A percentile compares a stretch with the other conserved stretches of the same genome.
phyloP scores from a whole-genome alignment of 2,113 vertebrate species.

The Eptesicus fuscus region DNA sequence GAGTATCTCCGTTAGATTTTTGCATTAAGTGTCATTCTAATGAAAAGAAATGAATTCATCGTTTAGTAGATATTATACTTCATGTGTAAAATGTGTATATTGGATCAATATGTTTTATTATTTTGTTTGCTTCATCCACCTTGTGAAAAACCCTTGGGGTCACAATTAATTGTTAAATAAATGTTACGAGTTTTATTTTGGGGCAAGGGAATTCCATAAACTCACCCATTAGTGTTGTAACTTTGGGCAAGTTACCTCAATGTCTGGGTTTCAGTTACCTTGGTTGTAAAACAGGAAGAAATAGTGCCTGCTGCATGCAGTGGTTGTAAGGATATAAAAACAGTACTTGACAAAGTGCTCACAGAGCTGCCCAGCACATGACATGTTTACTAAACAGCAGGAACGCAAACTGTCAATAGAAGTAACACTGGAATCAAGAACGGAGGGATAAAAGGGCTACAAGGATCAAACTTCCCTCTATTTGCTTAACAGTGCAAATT shows the following conservation, averaged over 20 bases:
- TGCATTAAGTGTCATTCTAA: not conserved
- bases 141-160: not conserved
- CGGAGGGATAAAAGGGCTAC: not conserved
- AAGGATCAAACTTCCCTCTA: not conserved
- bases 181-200: not conserved
- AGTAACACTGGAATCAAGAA: not conserved
- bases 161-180: not conserved
- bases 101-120: not conserved
- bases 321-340: not conserved
- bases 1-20: not conserved
- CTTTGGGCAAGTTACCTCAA: not conserved
- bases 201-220: not conserved
- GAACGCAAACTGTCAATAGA: not conserved
- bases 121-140: not conserved
- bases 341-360: not conserved
- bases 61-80: not conserved
- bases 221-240: not conserved
- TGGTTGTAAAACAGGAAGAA: not conserved
- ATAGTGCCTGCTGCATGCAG: not conserved
- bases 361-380: not conserved
- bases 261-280: not conserved
- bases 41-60: not conserved
- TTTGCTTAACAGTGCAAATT: not conserved
- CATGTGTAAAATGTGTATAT: not conserved
- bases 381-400: not conserved